phyloP scores from a whole-genome alignment of 2,888 invertebrate genomes.

The Aporophyla nigra region DNA sequence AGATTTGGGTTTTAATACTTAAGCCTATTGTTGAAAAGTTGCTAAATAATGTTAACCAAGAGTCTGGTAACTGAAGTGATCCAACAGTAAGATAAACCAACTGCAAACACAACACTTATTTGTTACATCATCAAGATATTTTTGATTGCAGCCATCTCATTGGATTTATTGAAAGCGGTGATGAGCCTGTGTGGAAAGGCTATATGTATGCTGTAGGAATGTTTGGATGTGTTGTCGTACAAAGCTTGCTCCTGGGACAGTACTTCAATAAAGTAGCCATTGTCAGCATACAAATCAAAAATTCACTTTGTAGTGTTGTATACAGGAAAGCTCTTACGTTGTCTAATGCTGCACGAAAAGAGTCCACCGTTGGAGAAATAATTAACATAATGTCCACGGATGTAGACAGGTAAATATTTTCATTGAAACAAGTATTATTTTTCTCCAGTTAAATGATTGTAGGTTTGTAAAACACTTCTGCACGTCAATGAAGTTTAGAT shows the following conservation, averaged over 20 bases:
- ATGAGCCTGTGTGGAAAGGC: conserved; percentile 94
- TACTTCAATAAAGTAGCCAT: conserved; percentile 96
- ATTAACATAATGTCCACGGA: conserved; percentile 97
- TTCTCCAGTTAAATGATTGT: no score
- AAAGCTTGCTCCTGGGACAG: conserved; percentile 95
- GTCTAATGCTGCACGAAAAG: conserved; percentile 93
- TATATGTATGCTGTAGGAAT: conserved; percentile 94
- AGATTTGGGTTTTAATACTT: background rate
- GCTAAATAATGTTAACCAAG: conserved; percentile 8
- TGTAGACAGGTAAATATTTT: conserved; percentile 91
- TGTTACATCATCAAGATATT: background rate
- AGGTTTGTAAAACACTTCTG: no score
- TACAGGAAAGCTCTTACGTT: conserved; percentile 95
- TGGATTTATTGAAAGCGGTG: conserved; percentile 90
- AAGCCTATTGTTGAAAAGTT: conserved; percentile 1
- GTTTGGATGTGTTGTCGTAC: conserved; percentile 92
- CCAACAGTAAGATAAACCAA: background rate
- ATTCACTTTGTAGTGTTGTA: conserved; percentile 94
- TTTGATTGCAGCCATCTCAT: conserved; percentile 91
- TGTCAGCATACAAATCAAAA: conserved; percentile 95
- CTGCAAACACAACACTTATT: background rate
- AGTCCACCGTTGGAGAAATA: conserved; percentile 95
- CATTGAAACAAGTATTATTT: background rate
- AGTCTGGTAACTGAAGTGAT: background rate
- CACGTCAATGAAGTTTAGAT: background rate